Base-by-base conservation (phyloP, 2,113 vertebrate species). In the Solea senegalensis region DNA sequence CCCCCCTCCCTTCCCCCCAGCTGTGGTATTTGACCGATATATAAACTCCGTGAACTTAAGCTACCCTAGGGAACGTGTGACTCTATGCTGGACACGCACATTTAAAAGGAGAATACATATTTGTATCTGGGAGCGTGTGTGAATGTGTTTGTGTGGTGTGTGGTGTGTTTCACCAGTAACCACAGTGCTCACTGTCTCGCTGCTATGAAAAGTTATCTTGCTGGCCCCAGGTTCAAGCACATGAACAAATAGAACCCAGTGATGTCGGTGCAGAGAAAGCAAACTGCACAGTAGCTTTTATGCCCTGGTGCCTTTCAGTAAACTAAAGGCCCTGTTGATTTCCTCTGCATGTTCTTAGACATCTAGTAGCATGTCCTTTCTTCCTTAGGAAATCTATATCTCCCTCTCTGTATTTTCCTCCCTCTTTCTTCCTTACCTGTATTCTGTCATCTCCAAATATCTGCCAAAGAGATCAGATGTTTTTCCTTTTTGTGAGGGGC, bases 221-320 rank as follows among this genome's bases (percentile, higher is more conserved):
- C 59, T 63, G 72, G 71, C 75, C 88, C 11, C 14, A 50, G 68
- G 86, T 74, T 86, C 81, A 77, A 73, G 81, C 78, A 65, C 76
- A 68, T 84, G 78, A 48, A 78, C 84, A 86, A 86, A 85, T 65
- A 86, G 26, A 71, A 56, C 65, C 64, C 27, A 69, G 74, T 75
- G 65, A 80, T 82, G 65, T 59, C 0, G 51, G 56, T 57, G 82
- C 74, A 61, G 61, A 51, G 74, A 71, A 48, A 67, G 55, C 45
- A 11, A 65, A 58, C 16, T 39, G 59, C 57, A 54, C 72, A 57
- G 81, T 69, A 74, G 66, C 75, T 69, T 62, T 55, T 53, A 69
- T 68, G 46, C 60, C 14, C 52, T 43, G 27, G 21, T 72, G 72
- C 61, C 62, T 43, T 62, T 65, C 53, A 61, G 75, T 75, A 68